phyloP scores from a whole-genome alignment of 2,113 vertebrate species.

The Zootoca vivipara region DNA sequence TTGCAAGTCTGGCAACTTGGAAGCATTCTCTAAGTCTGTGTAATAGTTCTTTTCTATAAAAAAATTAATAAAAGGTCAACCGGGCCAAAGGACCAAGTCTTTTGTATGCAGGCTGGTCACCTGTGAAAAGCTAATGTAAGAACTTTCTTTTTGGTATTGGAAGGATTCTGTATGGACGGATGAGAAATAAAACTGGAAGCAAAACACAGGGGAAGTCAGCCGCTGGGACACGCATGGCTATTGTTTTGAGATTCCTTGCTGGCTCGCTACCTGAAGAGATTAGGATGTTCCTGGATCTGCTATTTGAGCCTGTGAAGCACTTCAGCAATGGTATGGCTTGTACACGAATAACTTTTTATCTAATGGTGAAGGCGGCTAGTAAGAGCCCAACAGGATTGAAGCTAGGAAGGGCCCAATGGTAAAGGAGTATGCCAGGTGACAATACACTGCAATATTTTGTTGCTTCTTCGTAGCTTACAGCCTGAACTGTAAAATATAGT shows the following conservation, averaged over 20 bases:
- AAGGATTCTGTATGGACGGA: constrained; percentile 93
- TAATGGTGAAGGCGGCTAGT: not conserved
- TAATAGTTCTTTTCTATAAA: not conserved
- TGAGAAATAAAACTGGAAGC: constrained; percentile 92
- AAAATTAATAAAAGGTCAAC: not conserved
- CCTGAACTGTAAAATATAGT: too few species aligned
- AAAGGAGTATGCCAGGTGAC: not conserved
- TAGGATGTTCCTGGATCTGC: constrained; percentile 89
- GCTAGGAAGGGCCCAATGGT: not conserved
- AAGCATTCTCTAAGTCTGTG: not conserved
- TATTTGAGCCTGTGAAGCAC: constrained; percentile 90
- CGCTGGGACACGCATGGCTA: constrained; percentile 84
- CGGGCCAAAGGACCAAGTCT: not conserved
- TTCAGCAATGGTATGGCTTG: constrained; percentile 80
- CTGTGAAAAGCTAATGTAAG: constrained; percentile 45
- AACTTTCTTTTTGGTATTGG: constrained; percentile 47
- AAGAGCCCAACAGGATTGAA: not conserved
- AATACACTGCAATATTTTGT: not conserved
- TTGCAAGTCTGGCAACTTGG: not conserved
- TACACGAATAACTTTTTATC: not conserved
- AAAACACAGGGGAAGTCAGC: constrained; percentile 92
- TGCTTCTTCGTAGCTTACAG: too few species aligned
- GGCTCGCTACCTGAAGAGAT: constrained; percentile 89
- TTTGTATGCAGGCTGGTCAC: not conserved
- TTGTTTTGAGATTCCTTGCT: constrained; percentile 91